These are phyloP conservation scores for Erannis defoliaria DNA, from an alignment of 2,888 invertebrate species.

Conservation along the genomic window DNA sequence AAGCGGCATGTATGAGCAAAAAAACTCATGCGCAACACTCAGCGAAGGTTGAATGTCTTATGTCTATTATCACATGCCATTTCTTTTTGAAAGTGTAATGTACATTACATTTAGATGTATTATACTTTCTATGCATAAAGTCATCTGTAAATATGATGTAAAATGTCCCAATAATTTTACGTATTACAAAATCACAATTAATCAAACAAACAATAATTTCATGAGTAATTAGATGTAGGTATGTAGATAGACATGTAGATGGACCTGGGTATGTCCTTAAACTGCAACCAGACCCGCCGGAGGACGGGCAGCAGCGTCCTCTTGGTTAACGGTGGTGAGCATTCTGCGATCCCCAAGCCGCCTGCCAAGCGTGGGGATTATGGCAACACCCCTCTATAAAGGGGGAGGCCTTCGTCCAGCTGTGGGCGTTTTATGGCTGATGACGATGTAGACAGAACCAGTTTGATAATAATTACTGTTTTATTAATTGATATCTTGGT, in stretches of 20 bases:
- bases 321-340: no score
- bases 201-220: neutral
- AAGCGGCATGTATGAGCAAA: neutral
- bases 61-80: slow-evolving; percentile 34
- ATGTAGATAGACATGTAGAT: no score
- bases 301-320: no score
- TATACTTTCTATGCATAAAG: slow-evolving; percentile 24
- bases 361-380: no score
- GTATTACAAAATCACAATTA: slow-evolving; percentile 1
- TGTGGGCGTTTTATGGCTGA: no score
- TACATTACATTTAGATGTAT: slow-evolving; percentile 32
- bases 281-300: no score
- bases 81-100: slow-evolving; percentile 42
- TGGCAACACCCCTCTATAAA: no score
- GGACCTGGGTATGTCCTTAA: no score
- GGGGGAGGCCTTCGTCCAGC: no score
- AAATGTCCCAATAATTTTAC: neutral
- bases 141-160: neutral
- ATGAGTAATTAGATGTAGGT: neutral
- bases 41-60: slow-evolving; percentile 29
- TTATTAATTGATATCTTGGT: neutral
- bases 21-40: slow-evolving; percentile 25
- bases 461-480: slow-evolving; percentile 1
- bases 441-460: no score
- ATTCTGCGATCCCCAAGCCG: no score